Evolutionary conservation across 2,797 vertebrate genomes (phyloP).

Genomic region (Mus caroli): DNA sequence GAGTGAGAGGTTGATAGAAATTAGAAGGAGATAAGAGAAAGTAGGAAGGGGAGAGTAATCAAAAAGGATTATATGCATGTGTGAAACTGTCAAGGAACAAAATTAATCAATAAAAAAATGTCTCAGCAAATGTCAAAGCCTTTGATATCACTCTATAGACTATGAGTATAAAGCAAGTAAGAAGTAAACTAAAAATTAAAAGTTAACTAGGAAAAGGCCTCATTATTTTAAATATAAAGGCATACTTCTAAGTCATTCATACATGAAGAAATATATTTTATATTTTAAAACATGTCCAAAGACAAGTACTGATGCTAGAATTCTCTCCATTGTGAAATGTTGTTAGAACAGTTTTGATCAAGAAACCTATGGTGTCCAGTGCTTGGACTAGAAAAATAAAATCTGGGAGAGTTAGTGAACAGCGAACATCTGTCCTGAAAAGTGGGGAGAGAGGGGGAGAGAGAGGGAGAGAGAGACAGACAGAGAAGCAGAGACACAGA

Average conservation of each 20-base stretch:
- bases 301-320: slow-evolving; percentile 17
- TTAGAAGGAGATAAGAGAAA: background rate
- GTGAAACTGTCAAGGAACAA: background rate
- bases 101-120: background rate
- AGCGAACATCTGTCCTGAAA: slow-evolving; percentile 41
- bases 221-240: slow-evolving; percentile 35
- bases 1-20: background rate
- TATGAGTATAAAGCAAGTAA: slow-evolving; percentile 50
- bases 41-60: background rate
- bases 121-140: slow-evolving; percentile 54
- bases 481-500: background rate
- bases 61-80: background rate
- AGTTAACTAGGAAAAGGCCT: background rate
- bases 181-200: slow-evolving; percentile 22
- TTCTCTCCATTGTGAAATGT: slow-evolving; percentile 12
- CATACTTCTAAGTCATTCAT: slow-evolving; percentile 28
- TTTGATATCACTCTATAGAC: slow-evolving; percentile 4
- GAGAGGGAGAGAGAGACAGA: background rate
- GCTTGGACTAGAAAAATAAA: background rate
- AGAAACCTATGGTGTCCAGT: background rate
- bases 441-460: background rate
- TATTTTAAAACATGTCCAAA: slow-evolving; percentile 29
- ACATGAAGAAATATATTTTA: slow-evolving; percentile 47
- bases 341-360: slow-evolving; percentile 25
- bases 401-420: background rate